Evolutionary conservation across 1,140 invertebrate genomes (phyloP).

Genomic region (Macrobrachium nipponense): DNA sequence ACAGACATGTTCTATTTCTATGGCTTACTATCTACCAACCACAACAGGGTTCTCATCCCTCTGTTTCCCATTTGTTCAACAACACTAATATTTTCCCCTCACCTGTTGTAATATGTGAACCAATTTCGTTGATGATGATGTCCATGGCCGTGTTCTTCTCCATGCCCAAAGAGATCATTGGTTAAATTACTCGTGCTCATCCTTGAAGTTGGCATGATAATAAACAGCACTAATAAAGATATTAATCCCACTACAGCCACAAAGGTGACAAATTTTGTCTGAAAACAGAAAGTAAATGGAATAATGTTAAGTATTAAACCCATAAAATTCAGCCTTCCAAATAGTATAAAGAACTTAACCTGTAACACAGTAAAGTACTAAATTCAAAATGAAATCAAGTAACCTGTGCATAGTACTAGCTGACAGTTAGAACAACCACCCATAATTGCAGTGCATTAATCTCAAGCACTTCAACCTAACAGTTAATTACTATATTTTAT

Average conservation of each 20-base stretch:
- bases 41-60: no score
- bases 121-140: constrained; percentile 30
- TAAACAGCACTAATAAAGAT: constrained; percentile 49
- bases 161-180: constrained; percentile 42
- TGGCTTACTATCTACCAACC: no score
- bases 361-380: background rate
- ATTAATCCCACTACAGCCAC: constrained; percentile 53
- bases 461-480: no score
- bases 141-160: constrained; percentile 44
- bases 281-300: background rate
- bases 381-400: background rate
- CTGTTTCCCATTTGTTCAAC: no score
- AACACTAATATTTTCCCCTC: background rate
- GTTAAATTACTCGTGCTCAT: constrained; percentile 47
- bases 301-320: background rate
- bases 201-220: constrained; percentile 52
- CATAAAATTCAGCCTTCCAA: background rate
- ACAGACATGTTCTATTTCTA: no score
- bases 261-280: constrained; percentile 60
- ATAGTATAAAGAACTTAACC: background rate
- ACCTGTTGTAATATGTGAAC: constrained; percentile 44
- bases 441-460: no score
- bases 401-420: background rate
- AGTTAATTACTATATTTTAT: no score
- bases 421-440: background rate